Evolutionary conservation across 2,797 vertebrate genomes (phyloP).

Genomic region (Streptopelia turtur): DNA sequence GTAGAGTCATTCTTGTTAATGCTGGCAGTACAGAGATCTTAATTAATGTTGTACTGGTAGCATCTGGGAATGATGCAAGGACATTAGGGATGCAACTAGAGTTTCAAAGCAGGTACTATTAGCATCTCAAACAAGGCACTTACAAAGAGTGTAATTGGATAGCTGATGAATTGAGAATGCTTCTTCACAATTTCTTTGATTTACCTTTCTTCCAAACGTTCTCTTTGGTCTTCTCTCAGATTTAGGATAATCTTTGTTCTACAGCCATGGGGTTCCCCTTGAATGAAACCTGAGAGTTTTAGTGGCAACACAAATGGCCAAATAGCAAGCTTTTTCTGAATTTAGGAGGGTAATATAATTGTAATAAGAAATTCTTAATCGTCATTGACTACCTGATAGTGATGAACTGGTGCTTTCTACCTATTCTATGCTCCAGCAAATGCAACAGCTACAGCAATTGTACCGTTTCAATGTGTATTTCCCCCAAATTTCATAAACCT

Average conservation of each 20-base stretch:
- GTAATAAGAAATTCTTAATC: background rate
- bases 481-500: background rate
- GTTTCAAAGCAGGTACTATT: conserved; percentile 51
- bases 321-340: background rate
- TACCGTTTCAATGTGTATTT: background rate
- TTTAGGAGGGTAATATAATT: background rate
- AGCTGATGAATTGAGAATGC: conserved; percentile 89
- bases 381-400: background rate
- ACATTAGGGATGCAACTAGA: conserved; percentile 43
- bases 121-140: conserved; percentile 68
- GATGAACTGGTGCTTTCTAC: background rate
- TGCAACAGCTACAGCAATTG: background rate
- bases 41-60: background rate
- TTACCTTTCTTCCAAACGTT: conserved; percentile 83
- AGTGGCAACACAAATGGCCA: background rate
- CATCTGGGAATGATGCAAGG: conserved; percentile 24
- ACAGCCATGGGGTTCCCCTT: conserved; percentile 74
- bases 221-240: conserved; percentile 83
- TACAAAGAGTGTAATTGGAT: conserved; percentile 84
- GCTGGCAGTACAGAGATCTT: background rate
- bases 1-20: background rate
- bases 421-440: background rate
- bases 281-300: background rate
- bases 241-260: conserved; percentile 83
- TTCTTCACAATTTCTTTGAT: conserved; percentile 86